Evolutionary conservation across 2,113 vertebrate genomes (phyloP).

Genomic region (Psephotus haematonotus): DNA sequence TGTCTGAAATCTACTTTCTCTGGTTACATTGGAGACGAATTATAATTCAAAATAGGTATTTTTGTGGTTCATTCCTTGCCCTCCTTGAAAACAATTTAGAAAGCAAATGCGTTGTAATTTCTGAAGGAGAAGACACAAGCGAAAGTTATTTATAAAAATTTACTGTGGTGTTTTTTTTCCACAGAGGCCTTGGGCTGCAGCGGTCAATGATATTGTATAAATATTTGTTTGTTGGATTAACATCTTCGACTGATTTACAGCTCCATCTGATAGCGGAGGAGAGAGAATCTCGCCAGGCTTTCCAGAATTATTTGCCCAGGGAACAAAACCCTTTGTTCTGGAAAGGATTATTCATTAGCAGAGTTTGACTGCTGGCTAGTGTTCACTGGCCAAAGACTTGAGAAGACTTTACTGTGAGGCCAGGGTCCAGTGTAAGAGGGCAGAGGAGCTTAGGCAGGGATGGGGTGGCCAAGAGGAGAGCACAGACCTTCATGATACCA

Average conservation of each 20-base stretch:
- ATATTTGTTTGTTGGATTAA: constrained; percentile 24
- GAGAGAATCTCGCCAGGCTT: background rate
- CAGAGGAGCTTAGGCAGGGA: background rate
- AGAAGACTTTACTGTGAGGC: background rate
- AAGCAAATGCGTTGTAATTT: background rate
- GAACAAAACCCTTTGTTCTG: background rate
- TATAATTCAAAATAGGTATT: background rate
- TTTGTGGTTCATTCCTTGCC: constrained; percentile 8
- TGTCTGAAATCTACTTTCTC: background rate
- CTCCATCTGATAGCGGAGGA: background rate
- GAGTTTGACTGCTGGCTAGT: background rate
- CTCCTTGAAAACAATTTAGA: constrained; percentile 15
- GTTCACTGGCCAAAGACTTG: background rate
- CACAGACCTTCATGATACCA: background rate
- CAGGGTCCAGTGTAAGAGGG: fast-evolving
- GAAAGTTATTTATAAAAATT: background rate
- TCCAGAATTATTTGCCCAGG: background rate
- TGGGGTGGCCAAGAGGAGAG: background rate
- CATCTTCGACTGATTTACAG: background rate
- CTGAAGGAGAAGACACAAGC: background rate
- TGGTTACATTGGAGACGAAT: background rate
- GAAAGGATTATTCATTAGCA: background rate
- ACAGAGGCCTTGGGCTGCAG: background rate
- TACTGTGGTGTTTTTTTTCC: background rate
- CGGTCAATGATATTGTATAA: background rate